These are phyloP conservation scores for Sialia sialis DNA, from an alignment of 2,113 vertebrate genomes.

Conservation along the genomic window DNA sequence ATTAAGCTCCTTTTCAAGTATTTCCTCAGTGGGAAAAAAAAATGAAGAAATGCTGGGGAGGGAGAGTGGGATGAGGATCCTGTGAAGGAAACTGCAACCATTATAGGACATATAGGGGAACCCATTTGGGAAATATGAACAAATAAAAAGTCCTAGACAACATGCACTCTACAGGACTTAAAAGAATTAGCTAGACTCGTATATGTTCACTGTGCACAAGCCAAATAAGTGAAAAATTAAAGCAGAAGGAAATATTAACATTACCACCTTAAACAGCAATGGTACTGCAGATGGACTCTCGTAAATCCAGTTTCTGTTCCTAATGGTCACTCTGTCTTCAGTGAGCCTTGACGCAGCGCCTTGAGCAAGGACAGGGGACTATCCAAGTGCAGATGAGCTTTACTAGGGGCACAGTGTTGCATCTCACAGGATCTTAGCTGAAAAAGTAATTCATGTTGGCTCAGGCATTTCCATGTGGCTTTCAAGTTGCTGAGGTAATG, in stretches of 20 bases:
- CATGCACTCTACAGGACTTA: not conserved
- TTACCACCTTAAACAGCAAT: not conserved
- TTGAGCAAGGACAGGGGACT: not conserved
- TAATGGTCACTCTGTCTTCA: not conserved
- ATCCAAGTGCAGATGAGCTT: not conserved
- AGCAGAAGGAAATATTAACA: not conserved
- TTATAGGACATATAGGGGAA: not conserved
- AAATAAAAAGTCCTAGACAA: not conserved
- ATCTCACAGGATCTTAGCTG: not conserved
- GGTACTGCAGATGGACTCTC: not conserved
- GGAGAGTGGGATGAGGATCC: not conserved
- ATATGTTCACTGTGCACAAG: not conserved
- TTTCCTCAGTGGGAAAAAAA: not conserved
- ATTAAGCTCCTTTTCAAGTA: not conserved
- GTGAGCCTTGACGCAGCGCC: not conserved
- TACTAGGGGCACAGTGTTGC: not conserved
- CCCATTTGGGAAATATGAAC: not conserved
- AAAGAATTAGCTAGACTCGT: not conserved
- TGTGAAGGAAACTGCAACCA: not conserved
- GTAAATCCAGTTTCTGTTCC: not conserved
- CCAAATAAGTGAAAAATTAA: not conserved
- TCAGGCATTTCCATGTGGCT: slow-evolving; percentile 14
- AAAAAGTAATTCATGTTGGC: slow-evolving; percentile 18
- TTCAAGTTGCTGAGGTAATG: slow-evolving; percentile 18
- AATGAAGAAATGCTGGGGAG: not conserved